Evolutionary conservation across 1,140 invertebrate genomes (phyloP), one percentile per base, ranked within the genome.

Genomic region (Daktulosphaira vitifoliae): DNA sequence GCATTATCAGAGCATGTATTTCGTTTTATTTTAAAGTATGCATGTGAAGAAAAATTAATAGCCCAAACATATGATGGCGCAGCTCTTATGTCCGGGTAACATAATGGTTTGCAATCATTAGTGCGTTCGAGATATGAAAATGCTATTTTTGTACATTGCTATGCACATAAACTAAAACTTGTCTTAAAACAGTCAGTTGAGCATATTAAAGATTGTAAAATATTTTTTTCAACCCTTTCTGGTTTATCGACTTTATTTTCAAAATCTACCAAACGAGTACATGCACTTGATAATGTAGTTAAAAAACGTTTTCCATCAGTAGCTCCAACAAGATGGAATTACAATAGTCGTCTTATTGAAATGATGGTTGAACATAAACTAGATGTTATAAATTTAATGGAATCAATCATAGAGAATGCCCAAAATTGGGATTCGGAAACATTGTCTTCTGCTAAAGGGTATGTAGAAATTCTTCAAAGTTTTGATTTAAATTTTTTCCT

Each of bases 61-160:
- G 62, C 49, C 20, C 68, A 66, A 56, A 52, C 52, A 9, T 69
- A 69, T 53, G 64, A 69, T 46, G 68, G 68, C 13, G 67, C 68
- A 23, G 54, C 62, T 39, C 50, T 68, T 4, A 64, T 68, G 64
- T 20, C 67, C 1, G 59, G 62, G 8, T 15, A 59, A 25, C 39
- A 66, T 26, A 66, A 68, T 37, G 66, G 53, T n/a, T 33, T 67
- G 13, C 50, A 68, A 26, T 1, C 29, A 7, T 16, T 50, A 49
- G 33, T 68, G 1, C 33, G 37, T 18, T 15, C 44, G 20, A 23
- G n/a, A 15, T 68, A 9, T 23, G 11, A 26, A 16, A 51, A 51
- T 26, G 49, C 15, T 26, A 51, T 51, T 22, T 50, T 50, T 50
- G 23, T 15, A 48, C 44, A 48, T 48, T 18, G 44, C 20, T 48